phyloP scores from a whole-genome alignment of 2,797 vertebrate genomes.

The Periophthalmus magnuspinnatus region DNA sequence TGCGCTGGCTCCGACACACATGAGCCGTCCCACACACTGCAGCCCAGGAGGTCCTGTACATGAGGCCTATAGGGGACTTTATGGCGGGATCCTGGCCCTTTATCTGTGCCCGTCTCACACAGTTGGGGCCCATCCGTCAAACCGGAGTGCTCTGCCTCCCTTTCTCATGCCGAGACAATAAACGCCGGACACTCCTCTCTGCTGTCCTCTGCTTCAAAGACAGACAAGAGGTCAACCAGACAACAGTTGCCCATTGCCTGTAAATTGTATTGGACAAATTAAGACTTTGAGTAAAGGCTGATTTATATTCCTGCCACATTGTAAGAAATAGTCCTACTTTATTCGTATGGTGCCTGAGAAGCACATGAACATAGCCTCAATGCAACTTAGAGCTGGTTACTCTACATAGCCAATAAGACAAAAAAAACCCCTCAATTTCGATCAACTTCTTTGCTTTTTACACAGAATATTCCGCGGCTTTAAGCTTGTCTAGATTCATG shows the following conservation, averaged over 20 bases:
- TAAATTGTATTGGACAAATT: conserved; percentile 21
- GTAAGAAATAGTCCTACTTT: not conserved
- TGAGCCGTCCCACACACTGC: conserved; percentile 9
- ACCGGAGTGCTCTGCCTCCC: conserved; percentile 47
- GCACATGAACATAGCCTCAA: no score
- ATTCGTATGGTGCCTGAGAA: not conserved
- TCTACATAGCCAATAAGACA: no score
- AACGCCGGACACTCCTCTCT: conserved; percentile 55
- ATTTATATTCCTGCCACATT: not conserved
- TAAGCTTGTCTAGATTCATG: no score
- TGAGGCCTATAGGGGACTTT: conserved; percentile 45
- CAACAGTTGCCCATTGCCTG: conserved; percentile 23
- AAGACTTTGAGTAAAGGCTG: not conserved
- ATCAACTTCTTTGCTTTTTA: no score
- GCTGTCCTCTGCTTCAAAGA: conserved; percentile 58
- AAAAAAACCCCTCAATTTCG: no score
- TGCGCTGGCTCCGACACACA: conserved; percentile 18
- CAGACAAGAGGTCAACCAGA: conserved; percentile 61
- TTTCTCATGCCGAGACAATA: conserved; percentile 67
- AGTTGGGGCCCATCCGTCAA: conserved; percentile 70
- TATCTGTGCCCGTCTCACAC: conserved; percentile 52
- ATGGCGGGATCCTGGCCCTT: conserved; percentile 52
- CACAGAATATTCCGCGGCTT: no score
- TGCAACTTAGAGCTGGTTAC: no score
- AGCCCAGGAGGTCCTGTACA: conserved; percentile 21